A percentile compares a stretch with the other conserved stretches of the same genome.
These are phyloP conservation scores for Fundulus diaphanus DNA, from an alignment of 2,797 vertebrate species.

Conservation along the genomic window DNA sequence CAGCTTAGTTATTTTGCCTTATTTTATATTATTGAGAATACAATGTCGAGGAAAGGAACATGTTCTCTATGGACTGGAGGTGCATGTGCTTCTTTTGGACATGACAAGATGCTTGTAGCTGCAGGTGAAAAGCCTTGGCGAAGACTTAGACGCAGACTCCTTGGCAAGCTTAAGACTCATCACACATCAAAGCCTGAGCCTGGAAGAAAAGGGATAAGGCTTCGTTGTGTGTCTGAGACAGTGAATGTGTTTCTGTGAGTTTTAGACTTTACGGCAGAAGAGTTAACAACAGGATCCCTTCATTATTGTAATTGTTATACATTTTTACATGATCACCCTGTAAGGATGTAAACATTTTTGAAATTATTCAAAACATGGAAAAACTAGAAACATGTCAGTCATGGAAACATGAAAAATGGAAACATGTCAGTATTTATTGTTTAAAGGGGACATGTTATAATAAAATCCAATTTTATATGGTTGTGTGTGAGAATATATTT, in stretches of 20 bases:
- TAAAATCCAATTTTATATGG: neutral
- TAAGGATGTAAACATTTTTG: neutral
- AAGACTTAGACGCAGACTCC: conserved; percentile 71
- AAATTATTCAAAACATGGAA: neutral
- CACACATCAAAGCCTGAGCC: conserved; percentile 74
- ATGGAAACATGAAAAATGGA: neutral
- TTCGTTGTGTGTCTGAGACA: conserved; percentile 31
- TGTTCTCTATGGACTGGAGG: conserved; percentile 15
- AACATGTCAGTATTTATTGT: neutral
- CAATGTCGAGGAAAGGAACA: conserved; percentile 17
- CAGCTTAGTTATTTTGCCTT: neutral
- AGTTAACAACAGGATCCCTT: conserved; percentile 11
- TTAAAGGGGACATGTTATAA: neutral
- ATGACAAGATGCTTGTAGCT: conserved; percentile 76
- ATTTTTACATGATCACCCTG: neutral
- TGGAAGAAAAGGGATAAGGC: conserved; percentile 46
- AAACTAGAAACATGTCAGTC: neutral
- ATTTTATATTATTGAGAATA: conserved; percentile 35
- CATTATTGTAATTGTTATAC: neutral
- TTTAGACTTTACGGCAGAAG: conserved; percentile 41
- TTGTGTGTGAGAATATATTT: neutral
- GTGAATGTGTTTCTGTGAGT: conserved; percentile 16
- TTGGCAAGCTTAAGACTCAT: conserved; percentile 68
- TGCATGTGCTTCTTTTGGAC: conserved; percentile 17
- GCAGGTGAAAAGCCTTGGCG: conserved; percentile 77